phyloP scores from a whole-genome alignment of 2,888 invertebrate species.

The Vesta saturnalis region DNA sequence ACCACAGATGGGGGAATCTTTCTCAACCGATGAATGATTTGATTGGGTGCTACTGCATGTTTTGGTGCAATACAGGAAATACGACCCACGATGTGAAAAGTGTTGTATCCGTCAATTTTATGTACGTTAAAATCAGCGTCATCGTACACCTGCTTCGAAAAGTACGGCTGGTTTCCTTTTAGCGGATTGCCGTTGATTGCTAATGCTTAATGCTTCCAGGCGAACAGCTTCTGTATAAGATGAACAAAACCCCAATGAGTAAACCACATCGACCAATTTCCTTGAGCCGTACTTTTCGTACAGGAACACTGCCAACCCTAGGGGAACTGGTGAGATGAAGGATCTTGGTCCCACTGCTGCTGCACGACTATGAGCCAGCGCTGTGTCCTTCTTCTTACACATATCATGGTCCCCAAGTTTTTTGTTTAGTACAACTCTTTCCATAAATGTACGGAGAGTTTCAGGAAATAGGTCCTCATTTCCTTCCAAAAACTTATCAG shows the following conservation, averaged over 20 bases:
- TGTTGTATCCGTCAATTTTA: neutral
- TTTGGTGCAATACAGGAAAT: slow-evolving; percentile 20
- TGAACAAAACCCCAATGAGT: slow-evolving; percentile 43
- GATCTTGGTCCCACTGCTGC: too few species aligned
- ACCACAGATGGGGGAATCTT: slow-evolving; percentile 10
- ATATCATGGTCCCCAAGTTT: too few species aligned
- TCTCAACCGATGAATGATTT: slow-evolving; percentile 23
- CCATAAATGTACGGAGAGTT: too few species aligned
- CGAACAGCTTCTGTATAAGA: slow-evolving; percentile 43
- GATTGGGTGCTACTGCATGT: slow-evolving; percentile 20
- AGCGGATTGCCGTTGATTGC: slow-evolving; percentile 37
- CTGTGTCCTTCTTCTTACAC: too few species aligned
- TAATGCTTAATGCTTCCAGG: slow-evolving; percentile 43
- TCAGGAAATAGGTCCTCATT: too few species aligned
- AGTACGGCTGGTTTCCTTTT: slow-evolving; percentile 9
- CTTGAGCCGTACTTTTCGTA: slow-evolving; percentile 42
- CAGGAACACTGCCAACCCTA: slow-evolving; percentile 25
- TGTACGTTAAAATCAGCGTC: slow-evolving; percentile 6
- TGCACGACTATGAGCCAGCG: too few species aligned
- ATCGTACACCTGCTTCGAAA: neutral
- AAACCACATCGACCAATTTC: slow-evolving; percentile 4
- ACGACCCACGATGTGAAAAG: slow-evolving; percentile 10
- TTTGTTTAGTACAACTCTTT: too few species aligned
- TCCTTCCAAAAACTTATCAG: too few species aligned
- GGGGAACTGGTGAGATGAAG: too few species aligned